Conservation (phyloP, 2,797 vertebrate genomes). For the Melanogrammus aeglefinus region DNA sequence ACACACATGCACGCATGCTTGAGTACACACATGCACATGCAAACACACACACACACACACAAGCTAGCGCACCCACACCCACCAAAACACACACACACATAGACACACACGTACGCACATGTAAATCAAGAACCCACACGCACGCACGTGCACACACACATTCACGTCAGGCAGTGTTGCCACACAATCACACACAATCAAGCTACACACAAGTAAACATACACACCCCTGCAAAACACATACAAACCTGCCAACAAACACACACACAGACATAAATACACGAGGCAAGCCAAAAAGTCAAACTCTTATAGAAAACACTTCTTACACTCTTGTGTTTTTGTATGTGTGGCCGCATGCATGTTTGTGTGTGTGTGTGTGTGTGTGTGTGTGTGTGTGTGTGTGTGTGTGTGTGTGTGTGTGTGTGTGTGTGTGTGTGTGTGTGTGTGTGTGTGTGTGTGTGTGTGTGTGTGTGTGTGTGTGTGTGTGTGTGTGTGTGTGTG, state of each 20-base stretch:
- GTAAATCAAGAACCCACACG: too few species aligned
- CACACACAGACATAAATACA: not conserved
- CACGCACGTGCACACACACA: not conserved
- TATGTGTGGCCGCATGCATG: not conserved
- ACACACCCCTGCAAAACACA: not conserved
- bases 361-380: not conserved
- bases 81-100: too few species aligned
- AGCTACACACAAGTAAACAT: not conserved
- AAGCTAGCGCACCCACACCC: too few species aligned
- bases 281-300: not conserved
- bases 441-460: too few species aligned
- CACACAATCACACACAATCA: too few species aligned
- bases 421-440: too few species aligned
- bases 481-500: not conserved
- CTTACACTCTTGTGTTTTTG: not conserved
- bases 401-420: not conserved
- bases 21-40: constrained; percentile 9
- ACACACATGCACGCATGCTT: too few species aligned
- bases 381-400: not conserved
- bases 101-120: too few species aligned
- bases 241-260: not conserved
- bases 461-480: not conserved
- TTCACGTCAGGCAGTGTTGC: too few species aligned
- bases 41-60: not conserved
- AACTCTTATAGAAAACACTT: not conserved